A percentile compares a stretch with the other conserved stretches of the same genome.
These are phyloP conservation scores for Aproaerema taeniolella DNA, from an alignment of 2,888 invertebrate genomes.

Conservation along the genomic window DNA sequence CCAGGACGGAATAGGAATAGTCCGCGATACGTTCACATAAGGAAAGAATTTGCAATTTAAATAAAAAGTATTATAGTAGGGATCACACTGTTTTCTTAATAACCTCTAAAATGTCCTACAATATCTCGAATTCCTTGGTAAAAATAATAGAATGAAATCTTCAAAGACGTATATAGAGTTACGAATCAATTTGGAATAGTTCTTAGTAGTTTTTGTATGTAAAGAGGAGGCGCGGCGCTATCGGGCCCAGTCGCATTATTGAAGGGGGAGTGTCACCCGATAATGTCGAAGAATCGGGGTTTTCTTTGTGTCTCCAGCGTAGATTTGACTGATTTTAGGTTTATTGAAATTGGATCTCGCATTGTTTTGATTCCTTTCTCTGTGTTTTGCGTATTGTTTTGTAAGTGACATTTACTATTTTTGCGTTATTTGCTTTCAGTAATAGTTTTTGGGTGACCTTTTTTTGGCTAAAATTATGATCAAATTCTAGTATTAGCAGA, in stretches of 20 bases:
- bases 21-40: constrained; percentile 28
- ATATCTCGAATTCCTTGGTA: too few relatives aligned
- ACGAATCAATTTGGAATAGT: constrained; percentile 7
- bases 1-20: not conserved
- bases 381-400: not conserved
- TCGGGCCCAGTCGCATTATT: constrained; percentile 20
- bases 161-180: too few relatives aligned
- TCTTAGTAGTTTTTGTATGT: constrained; percentile 24
- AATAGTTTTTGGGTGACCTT: too few relatives aligned
- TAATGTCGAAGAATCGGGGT: constrained; percentile 21
- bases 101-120: too few relatives aligned
- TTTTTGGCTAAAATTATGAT: too few relatives aligned
- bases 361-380: constrained; percentile 12
- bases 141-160: too few relatives aligned
- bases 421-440: too few relatives aligned
- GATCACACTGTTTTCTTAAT: not conserved
- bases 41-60: constrained; percentile 44
- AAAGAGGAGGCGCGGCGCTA: constrained; percentile 29
- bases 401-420: too few relatives aligned
- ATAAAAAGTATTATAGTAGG: constrained; percentile 38
- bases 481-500: too few relatives aligned
- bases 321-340: constrained; percentile 16
- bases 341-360: constrained; percentile 15
- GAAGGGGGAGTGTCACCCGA: constrained; percentile 24
- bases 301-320: constrained; percentile 14